Base-by-base conservation (phyloP, 1,140 invertebrate species). In the Drosophila tristis region DNA sequence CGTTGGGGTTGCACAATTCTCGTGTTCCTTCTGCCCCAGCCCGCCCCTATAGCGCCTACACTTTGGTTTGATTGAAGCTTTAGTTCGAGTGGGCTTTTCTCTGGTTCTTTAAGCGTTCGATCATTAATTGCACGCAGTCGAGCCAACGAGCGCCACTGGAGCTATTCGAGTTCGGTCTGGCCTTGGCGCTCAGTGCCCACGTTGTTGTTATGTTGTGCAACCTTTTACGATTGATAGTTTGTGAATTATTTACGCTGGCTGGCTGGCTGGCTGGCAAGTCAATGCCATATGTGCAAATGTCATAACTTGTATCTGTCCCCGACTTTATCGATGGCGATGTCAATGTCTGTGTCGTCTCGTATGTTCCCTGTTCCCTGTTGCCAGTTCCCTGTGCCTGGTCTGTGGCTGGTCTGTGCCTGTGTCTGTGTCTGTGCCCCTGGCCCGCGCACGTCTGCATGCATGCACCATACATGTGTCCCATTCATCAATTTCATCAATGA, bases 401-500 rank as follows among this genome's bases (percentile, higher is more conserved):
- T n/a, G n/a, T n/a, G n/a, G n/a, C n/a, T n/a, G n/a, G n/a, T n/a
- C n/a, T n/a, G 13, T 50, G 5, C 16, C 16, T 50, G 25, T 68
- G 25, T 9, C 13, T 5, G 20, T 16, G 16, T 39, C 45, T 49
- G 23, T 23, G 23, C 23, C 23, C 23, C 16, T 16, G 16, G 16
- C 16, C 16, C 16, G 16, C 1, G 1, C 16, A 26, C 25, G 9
- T 50, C 25, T 53, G 45, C n/a, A n/a, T 70, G 26, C 23, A 23
- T 23, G 23, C 4, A 25, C 2, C 23, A 2, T 49, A 44, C 39
- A 44, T 58, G 53, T 70, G 58, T 67, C 35, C 29, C 51, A 43
- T 45, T 57, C 56, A 62, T 47, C 61, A 44, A 61, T 58, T 57
- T 59, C 66, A 74, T 63, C 67, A 72, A 64, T 72, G 65, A 74